phyloP scores from a whole-genome alignment of 2,888 invertebrate species.

The Dolichopus griseipennis region DNA sequence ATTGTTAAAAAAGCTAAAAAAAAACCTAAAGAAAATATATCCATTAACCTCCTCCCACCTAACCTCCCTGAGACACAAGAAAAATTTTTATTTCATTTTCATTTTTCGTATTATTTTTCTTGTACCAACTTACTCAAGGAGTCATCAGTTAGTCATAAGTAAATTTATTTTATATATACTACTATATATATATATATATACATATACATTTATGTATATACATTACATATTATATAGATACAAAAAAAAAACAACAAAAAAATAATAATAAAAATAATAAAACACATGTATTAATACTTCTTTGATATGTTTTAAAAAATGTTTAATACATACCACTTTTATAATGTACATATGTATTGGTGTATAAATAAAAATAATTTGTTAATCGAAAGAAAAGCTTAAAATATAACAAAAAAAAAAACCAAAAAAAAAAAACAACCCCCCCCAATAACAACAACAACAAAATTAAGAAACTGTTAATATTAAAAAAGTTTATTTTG shows the following conservation, averaged over 20 bases:
- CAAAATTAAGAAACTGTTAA: no score
- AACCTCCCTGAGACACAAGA: not conserved
- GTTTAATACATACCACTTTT: not conserved
- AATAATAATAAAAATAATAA: not conserved
- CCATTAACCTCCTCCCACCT: not conserved
- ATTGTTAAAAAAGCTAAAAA: slow-evolving; percentile 8
- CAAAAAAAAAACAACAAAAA: not conserved
- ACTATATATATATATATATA: not conserved
- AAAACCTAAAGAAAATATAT: slow-evolving; percentile 11
- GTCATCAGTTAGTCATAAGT: slow-evolving; percentile 8
- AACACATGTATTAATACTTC: not conserved
- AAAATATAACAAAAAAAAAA: not conserved
- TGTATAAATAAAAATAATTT: not conserved
- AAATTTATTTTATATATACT: not conserved
- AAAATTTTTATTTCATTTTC: slow-evolving; percentile 20
- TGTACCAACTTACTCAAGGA: slow-evolving; percentile 12
- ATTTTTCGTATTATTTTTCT: slow-evolving; percentile 10
- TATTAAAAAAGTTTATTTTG: no score
- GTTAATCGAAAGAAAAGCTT: slow-evolving; percentile 1
- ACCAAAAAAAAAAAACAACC: not conserved
- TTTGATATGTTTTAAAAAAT: no score
- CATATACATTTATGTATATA: no score
- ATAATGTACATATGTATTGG: not conserved
- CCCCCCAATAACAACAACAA: no score
- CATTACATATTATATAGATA: no score